Conservation (phyloP, 2,797 vertebrate species). For the Phalloptychus januarius region DNA sequence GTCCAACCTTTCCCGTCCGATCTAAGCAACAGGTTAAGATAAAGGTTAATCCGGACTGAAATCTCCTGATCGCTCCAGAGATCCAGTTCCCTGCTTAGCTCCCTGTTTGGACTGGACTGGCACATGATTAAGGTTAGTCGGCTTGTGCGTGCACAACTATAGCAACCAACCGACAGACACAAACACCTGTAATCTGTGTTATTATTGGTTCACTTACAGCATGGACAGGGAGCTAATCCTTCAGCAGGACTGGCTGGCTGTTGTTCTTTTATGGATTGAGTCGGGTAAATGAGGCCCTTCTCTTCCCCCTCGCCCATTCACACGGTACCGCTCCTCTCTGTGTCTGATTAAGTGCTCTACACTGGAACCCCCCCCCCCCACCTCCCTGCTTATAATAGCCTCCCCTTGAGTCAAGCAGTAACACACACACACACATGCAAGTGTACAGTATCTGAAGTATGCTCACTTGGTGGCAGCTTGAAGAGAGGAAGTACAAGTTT, state of each 20-base stretch:
- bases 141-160: slow-evolving; percentile 34
- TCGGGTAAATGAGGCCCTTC: slow-evolving; percentile 67
- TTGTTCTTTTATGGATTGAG: slow-evolving; percentile 66
- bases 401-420: slow-evolving; percentile 73
- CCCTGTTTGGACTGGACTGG: slow-evolving; percentile 28
- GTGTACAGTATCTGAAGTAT: slow-evolving; percentile 63
- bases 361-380: slow-evolving; percentile 23
- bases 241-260: slow-evolving; percentile 60
- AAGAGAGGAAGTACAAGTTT: slow-evolving; percentile 21
- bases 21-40: slow-evolving; percentile 35
- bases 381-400: slow-evolving; percentile 79
- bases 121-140: slow-evolving; percentile 43
- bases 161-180: slow-evolving; percentile 39
- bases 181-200: slow-evolving; percentile 72
- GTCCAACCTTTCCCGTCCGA: slow-evolving; percentile 36
- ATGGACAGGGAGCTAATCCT: slow-evolving; percentile 71
- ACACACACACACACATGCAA: slow-evolving; percentile 65
- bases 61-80: slow-evolving; percentile 18
- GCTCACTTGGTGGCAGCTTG: slow-evolving; percentile 55
- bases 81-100: slow-evolving; percentile 12
- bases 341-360: slow-evolving; percentile 36
- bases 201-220: slow-evolving; percentile 81
- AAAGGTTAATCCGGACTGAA: slow-evolving; percentile 32
- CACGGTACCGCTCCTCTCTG: slow-evolving; percentile 39
- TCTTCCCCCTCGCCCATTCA: slow-evolving; percentile 70